These are phyloP conservation scores for Epicauta chinensis DNA, from an alignment of 1,140 invertebrate genomes.

Conservation along the genomic window DNA sequence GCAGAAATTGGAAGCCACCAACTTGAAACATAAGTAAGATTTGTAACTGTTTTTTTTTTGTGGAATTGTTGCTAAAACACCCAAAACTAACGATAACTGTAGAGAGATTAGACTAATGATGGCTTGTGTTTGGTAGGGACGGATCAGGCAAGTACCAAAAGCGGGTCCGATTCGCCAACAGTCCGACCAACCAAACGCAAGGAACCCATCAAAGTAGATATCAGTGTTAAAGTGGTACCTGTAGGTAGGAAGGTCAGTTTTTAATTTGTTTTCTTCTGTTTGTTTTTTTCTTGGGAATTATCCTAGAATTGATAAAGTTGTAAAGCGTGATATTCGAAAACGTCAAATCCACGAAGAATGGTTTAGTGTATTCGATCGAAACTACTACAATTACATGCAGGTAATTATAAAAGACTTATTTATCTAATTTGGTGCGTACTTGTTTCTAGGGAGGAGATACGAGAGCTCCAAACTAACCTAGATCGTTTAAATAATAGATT, in stretches of 20 bases:
- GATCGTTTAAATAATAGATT: slow-evolving; percentile 48
- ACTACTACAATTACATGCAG: neutral
- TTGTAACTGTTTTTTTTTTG: no score
- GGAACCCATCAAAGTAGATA: slow-evolving; percentile 70
- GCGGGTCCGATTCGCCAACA: slow-evolving; percentile 51
- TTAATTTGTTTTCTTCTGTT: neutral
- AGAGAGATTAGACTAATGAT: slow-evolving; percentile 17
- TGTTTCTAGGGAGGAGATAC: slow-evolving; percentile 49
- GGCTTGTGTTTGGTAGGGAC: slow-evolving; percentile 43
- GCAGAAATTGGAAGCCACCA: slow-evolving; percentile 75
- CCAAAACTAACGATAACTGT: no score
- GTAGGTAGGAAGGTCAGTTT: slow-evolving; percentile 48
- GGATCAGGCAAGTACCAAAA: slow-evolving; percentile 34
- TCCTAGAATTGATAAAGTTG: neutral
- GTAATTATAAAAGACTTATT: slow-evolving; percentile 1
- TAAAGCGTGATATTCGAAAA: slow-evolving; percentile 38
- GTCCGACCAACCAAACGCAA: slow-evolving; percentile 65
- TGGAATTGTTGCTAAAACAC: no score
- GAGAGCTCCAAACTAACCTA: slow-evolving; percentile 51
- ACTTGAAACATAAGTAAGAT: slow-evolving; percentile 77
- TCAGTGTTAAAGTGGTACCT: slow-evolving; percentile 70
- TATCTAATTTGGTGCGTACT: slow-evolving; percentile 32
- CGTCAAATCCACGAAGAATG: slow-evolving; percentile 18
- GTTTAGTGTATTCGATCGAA: neutral
- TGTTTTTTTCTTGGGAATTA: slow-evolving; percentile 21